Evolutionary conservation across 2,113 vertebrate species (phyloP), one percentile per base, ranked within the genome.

Genomic region (Brachypodius melanocephalos): DNA sequence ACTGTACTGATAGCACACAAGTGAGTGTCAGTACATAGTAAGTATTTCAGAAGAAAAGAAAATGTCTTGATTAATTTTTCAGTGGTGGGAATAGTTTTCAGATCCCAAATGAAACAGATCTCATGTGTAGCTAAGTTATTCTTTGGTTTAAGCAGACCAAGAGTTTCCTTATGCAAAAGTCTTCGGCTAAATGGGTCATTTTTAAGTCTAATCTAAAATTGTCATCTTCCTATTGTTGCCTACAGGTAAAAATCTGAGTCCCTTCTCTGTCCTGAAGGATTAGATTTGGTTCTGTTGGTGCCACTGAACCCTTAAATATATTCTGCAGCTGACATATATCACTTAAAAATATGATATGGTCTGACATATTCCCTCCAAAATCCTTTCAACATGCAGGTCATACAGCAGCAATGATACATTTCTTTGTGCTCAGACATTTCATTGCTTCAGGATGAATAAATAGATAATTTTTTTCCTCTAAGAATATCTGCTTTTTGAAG

Each of bases 221-320:
- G 21, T 73, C 45, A 58, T 88, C 36, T 82, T 45, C 43, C 72
- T 71, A 75, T 85, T 82, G 54, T 85, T 12, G 80, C 87, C 69
- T 91, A 69, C 34, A 91, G 87, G 74, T 89, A 83, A 94, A 95
- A 95, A 89, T 81, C 69, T 93, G 66, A 94, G 66, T 85, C 49
- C 32, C 42, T 91, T 73, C 84, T 89, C 58, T 85, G 81, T 91
- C 81, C 77, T 72, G 29, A 17, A 92, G 84, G 38, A 91, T 92
- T 90, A 95, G 38, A 57, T 76, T 68, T 92, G 45, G 34, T 91
- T 96, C 43, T 82, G 17, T 82, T 85, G 55, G 66, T 83, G 67
- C 67, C 82, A 89, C 32, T 91, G 77, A 96, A 93, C 63, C 85
- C 49, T 96, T 93, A 94, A 94, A 87, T 76, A 42, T n/a, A 76